Percentiles rank a stretch among this genome's conserved stretches.
Conservation (phyloP, 1,140 invertebrate genomes). For the Vollenhovia emeryi region DNA sequence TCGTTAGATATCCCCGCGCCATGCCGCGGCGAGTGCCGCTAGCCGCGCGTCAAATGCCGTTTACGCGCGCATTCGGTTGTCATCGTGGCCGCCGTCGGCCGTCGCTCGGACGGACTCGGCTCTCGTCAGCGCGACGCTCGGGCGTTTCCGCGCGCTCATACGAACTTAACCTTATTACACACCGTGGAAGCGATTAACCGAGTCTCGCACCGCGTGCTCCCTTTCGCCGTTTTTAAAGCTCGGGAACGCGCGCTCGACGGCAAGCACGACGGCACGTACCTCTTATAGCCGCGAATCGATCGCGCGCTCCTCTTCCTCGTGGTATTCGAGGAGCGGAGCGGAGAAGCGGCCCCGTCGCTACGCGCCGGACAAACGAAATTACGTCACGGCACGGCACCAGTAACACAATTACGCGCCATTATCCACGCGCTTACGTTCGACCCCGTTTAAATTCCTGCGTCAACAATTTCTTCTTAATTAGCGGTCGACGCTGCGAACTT, state of each 20-base stretch:
- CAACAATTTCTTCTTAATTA: conserved; percentile 33
- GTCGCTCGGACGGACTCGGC: conserved; percentile 14
- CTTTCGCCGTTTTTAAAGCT: conserved; percentile 55
- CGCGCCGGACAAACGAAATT: conserved; percentile 51
- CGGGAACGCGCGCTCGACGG: conserved; percentile 30
- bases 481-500: not conserved
- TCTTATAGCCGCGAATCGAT: conserved; percentile 54
- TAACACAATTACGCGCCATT: conserved; percentile 56
- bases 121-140: conserved; percentile 47
- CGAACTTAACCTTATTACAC: conserved; percentile 72
- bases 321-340: conserved; percentile 18
- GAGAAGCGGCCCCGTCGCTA: conserved; percentile 45
- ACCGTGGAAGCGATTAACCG: conserved; percentile 49
- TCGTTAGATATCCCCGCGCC: conserved; percentile 52
- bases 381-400: conserved; percentile 43
- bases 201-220: conserved; percentile 56
- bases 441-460: conserved; percentile 24
- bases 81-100: not conserved
- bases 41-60: conserved; percentile 51
- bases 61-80: conserved; percentile 43
- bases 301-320: conserved; percentile 29
- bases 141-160: conserved; percentile 56
- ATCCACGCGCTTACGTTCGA: conserved; percentile 32
- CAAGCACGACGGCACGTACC: conserved; percentile 24
- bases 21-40: not conserved